Evolutionary conservation across 2,797 vertebrate genomes (phyloP).

Genomic region (Muscicapa comitata): DNA sequence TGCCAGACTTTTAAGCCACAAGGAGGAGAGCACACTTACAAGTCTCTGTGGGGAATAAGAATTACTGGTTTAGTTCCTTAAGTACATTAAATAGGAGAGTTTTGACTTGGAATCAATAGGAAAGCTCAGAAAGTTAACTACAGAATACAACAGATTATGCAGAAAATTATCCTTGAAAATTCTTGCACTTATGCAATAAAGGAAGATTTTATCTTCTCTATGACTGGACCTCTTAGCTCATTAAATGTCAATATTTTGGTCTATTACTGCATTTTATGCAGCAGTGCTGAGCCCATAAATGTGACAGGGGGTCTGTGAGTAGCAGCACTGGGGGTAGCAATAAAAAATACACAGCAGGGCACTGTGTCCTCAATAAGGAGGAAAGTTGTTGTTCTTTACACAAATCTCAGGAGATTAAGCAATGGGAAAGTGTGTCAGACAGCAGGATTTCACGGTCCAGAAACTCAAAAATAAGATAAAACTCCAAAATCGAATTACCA

Average conservation of each 20-base stretch:
- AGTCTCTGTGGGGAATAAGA: neutral
- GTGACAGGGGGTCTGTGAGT: neutral
- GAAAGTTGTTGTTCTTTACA: constrained; percentile 42
- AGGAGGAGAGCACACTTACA: neutral
- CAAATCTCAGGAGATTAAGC: constrained; percentile 62
- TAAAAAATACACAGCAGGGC: neutral
- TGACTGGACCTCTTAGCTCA: constrained; percentile 20
- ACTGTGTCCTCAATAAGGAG: neutral
- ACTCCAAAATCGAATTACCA: constrained; percentile 60
- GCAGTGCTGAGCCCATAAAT: constrained; percentile 3
- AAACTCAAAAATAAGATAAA: constrained; percentile 68
- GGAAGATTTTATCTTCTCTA: constrained; percentile 20
- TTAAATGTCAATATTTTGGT: constrained; percentile 34
- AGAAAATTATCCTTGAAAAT: constrained; percentile 39
- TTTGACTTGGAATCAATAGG: neutral
- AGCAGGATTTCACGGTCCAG: constrained; percentile 63
- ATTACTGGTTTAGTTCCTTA: neutral
- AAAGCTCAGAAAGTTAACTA: constrained; percentile 25
- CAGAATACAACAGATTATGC: constrained; percentile 13
- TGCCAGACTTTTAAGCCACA: neutral
- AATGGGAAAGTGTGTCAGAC: constrained; percentile 49
- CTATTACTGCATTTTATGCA: neutral
- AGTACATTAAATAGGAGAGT: neutral
- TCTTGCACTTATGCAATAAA: neutral
- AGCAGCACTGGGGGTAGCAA: neutral